phyloP scores from a whole-genome alignment of 2,888 invertebrate species.

The Cerastis leucographa region DNA sequence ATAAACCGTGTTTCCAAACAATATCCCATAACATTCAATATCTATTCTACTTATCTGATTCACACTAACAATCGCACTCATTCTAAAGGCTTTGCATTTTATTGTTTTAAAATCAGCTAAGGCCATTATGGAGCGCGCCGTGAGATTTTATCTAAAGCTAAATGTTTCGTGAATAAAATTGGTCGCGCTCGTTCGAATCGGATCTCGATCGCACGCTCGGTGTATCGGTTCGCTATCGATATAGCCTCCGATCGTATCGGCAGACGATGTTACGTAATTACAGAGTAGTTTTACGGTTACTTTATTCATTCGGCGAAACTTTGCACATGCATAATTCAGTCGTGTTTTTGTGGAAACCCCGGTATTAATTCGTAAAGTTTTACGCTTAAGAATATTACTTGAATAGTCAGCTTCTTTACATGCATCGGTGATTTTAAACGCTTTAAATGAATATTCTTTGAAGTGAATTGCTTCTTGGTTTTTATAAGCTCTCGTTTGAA shows the following conservation, averaged over 20 bases:
- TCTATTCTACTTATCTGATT: slow-evolving; percentile 84
- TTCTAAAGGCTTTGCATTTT: slow-evolving; percentile 81
- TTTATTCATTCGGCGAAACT: slow-evolving; percentile 80
- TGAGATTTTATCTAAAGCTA: slow-evolving; percentile 86
- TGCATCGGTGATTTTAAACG: slow-evolving; percentile 43
- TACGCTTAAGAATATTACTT: slow-evolving; percentile 39
- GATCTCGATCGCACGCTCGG: slow-evolving; percentile 79
- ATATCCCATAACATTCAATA: slow-evolving; percentile 78
- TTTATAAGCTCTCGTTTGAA: slow-evolving; percentile 33
- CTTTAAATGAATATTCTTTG: slow-evolving; percentile 35
- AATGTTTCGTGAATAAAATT: slow-evolving; percentile 90
- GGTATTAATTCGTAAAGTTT: slow-evolving; percentile 56
- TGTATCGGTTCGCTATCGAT: slow-evolving; percentile 76
- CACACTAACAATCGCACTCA: slow-evolving; percentile 85
- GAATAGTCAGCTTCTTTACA: slow-evolving; percentile 39
- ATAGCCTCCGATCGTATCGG: slow-evolving; percentile 79
- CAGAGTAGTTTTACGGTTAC: slow-evolving; percentile 76
- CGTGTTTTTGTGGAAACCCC: slow-evolving; percentile 54
- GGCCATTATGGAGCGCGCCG: slow-evolving; percentile 77
- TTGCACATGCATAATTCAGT: slow-evolving; percentile 79
- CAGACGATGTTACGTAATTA: slow-evolving; percentile 86
- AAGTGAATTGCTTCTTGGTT: slow-evolving; percentile 40
- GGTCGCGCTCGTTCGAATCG: slow-evolving; percentile 86
- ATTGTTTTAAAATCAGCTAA: slow-evolving; percentile 83
- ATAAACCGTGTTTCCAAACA: slow-evolving; percentile 73